Percentiles rank a stretch among this genome's conserved stretches.
phyloP scores from a whole-genome alignment of 2,888 invertebrate species.

The Toxonevra muliebris region DNA sequence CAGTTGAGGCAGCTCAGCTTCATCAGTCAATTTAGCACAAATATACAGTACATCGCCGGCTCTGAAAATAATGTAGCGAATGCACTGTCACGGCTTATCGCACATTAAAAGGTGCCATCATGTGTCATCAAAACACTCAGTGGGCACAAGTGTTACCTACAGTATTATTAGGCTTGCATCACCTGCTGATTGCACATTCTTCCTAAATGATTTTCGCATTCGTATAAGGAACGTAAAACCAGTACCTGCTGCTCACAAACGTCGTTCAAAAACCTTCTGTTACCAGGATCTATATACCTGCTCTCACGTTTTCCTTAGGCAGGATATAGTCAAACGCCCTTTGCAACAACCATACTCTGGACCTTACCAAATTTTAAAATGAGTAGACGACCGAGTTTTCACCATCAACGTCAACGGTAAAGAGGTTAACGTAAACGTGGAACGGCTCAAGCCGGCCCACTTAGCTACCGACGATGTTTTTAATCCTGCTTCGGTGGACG shows the following conservation, averaged over 20 bases:
- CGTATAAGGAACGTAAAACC: not conserved
- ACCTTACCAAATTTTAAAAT: not conserved
- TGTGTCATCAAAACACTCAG: not conserved
- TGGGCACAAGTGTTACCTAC: constrained; percentile 2
- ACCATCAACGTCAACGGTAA: not conserved
- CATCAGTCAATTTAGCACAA: not conserved
- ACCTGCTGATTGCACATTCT: not conserved
- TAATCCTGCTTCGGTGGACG: no score
- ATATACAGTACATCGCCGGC: not conserved
- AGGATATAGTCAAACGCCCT: not conserved
- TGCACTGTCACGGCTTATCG: not conserved
- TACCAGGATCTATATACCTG: not conserved
- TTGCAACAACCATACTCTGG: not conserved
- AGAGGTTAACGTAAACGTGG: not conserved
- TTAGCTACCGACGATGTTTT: no score
- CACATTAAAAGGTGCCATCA: constrained; percentile 1
- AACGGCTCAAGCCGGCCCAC: no score
- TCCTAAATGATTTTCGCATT: not conserved
- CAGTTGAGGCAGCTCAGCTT: not conserved
- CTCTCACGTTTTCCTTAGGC: not conserved
- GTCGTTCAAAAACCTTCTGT: no score
- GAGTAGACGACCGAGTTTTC: not conserved
- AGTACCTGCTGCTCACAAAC: not conserved
- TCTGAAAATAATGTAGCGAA: not conserved
- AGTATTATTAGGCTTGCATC: not conserved